These are phyloP conservation scores for Odocoileus virginianus DNA, from an alignment of 2,113 vertebrate species.

Conservation along the genomic window DNA sequence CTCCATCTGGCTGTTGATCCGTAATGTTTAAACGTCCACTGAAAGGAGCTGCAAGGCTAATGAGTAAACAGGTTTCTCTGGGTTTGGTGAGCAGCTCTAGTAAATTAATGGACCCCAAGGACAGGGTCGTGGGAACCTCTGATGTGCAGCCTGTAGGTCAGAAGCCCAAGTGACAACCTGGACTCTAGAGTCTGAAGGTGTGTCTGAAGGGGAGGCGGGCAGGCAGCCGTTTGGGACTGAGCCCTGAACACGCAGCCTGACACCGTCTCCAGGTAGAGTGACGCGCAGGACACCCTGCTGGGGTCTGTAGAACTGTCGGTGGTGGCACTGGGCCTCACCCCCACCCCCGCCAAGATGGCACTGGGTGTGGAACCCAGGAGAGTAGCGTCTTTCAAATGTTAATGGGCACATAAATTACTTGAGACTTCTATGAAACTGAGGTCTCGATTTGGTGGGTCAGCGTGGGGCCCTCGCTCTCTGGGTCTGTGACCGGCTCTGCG, in stretches of 20 bases:
- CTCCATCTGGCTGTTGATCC: accelerated
- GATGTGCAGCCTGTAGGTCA: neutral
- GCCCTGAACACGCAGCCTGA: neutral
- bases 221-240: neutral
- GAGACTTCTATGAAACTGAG: neutral
- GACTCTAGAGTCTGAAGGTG: neutral
- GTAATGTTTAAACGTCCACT: neutral
- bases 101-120: neutral
- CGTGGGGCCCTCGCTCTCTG: neutral
- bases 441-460: neutral
- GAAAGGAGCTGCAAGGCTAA: neutral
- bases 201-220: neutral
- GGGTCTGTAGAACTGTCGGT: accelerated
- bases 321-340: accelerated
- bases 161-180: neutral
- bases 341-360: too few species aligned
- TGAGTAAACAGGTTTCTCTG: neutral
- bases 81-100: neutral
- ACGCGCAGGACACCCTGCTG: accelerated
- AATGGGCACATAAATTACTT: neutral
- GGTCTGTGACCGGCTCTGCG: neutral
- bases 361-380: neutral
- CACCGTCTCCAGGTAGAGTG: neutral
- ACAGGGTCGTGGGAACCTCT: neutral
- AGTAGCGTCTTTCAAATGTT: neutral